Percentiles rank a stretch among this genome's conserved stretches.
Evolutionary conservation across 2,797 vertebrate species (phyloP).

Genomic region (Melanotaenia pygmaea): DNA sequence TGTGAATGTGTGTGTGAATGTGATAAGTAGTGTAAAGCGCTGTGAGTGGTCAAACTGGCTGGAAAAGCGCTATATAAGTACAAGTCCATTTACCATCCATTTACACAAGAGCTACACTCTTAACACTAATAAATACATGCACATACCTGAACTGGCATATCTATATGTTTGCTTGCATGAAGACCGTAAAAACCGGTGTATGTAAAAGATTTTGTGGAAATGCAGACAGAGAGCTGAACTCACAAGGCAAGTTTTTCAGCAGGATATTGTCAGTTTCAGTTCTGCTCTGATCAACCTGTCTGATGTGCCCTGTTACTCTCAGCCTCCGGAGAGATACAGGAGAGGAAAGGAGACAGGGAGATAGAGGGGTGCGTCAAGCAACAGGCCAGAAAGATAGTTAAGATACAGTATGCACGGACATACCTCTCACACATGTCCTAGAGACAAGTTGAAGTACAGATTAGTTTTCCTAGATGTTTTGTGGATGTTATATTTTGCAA

Average conservation of each 20-base stretch:
- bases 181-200: background rate
- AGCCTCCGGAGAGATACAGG: constrained; percentile 44
- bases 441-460: constrained; percentile 5
- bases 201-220: background rate
- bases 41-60: too few species aligned
- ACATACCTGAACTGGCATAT: background rate
- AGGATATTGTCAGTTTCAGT: constrained; percentile 52
- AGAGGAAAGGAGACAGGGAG: constrained; percentile 58
- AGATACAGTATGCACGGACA: constrained; percentile 60
- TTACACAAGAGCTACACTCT: background rate
- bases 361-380: constrained; percentile 64
- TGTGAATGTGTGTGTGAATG: too few species aligned
- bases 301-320: constrained; percentile 64
- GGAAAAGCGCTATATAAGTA: too few species aligned
- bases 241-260: constrained; percentile 39
- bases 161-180: background rate
- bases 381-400: constrained; percentile 49
- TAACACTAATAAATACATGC: background rate
- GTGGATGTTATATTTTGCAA: constrained; percentile 6
- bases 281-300: constrained; percentile 77
- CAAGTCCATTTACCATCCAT: too few species aligned
- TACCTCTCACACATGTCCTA: constrained; percentile 42
- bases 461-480: constrained; percentile 4
- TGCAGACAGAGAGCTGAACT: background rate
- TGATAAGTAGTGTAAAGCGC: too few species aligned